phyloP scores from a whole-genome alignment of 2,113 vertebrate species.

The Eclectus roratus region DNA sequence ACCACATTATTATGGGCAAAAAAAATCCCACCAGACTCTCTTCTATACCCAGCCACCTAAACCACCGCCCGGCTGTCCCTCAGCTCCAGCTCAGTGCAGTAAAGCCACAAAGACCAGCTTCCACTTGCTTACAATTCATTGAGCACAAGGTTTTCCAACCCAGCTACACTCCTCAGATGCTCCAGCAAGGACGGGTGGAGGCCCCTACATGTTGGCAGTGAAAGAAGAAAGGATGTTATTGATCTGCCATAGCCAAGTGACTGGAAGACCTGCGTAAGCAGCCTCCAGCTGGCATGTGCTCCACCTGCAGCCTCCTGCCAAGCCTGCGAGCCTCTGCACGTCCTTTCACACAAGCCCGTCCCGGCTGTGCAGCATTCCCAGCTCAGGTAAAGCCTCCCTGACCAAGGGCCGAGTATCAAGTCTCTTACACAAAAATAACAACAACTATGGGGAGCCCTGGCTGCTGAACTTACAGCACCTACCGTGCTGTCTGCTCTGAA shows the following conservation, averaged over 20 bases:
- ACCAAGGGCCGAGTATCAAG: neutral
- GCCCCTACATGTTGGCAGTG: neutral
- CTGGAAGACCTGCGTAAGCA: neutral
- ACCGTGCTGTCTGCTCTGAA: accelerated
- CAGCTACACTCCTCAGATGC: neutral
- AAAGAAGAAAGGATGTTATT: neutral
- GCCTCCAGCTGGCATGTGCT: neutral
- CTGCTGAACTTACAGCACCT: neutral
- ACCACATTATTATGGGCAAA: accelerated
- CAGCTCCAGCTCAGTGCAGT: neutral
- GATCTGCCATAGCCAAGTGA: neutral
- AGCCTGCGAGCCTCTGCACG: neutral
- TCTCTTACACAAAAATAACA: neutral
- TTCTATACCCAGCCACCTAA: neutral
- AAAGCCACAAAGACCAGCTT: neutral
- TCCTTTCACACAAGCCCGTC: neutral
- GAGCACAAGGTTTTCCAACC: neutral
- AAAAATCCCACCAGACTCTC: neutral
- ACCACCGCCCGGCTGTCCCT: neutral
- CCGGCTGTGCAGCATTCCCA: neutral
- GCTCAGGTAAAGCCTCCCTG: neutral
- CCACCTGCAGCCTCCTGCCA: slow-evolving; percentile 1
- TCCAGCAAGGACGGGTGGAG: accelerated
- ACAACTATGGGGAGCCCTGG: accelerated
- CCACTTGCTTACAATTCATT: neutral